These are phyloP conservation scores for Mormoops blainvillei DNA, from an alignment of 2,113 vertebrate species.

Conservation along the genomic window DNA sequence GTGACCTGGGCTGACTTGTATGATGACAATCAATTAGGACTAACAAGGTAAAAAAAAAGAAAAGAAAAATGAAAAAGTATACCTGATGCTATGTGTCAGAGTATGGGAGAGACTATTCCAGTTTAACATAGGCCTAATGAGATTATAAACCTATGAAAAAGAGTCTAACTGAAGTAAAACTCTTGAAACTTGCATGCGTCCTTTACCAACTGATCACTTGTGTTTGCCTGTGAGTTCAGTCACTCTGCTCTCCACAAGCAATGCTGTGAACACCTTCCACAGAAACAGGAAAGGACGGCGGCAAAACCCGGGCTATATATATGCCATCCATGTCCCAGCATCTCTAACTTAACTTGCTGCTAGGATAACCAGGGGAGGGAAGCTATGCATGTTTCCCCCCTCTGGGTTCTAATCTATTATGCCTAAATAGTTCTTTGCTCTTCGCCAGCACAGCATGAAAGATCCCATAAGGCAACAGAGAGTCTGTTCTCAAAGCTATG, in stretches of 20 bases:
- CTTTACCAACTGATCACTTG: neutral
- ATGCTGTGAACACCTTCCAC: neutral
- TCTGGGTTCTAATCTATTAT: neutral
- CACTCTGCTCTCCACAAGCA: neutral
- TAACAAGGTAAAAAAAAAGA: neutral
- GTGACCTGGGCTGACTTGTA: neutral
- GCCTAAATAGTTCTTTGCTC: neutral
- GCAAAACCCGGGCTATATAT: neutral
- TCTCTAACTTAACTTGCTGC: neutral
- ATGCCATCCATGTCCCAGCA: neutral
- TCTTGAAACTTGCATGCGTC: neutral
- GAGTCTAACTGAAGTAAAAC: neutral
- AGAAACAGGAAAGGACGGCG: neutral
- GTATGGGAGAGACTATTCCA: no score
- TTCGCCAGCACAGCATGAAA: neutral
- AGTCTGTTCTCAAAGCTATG: neutral
- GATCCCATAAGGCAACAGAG: neutral
- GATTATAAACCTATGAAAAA: neutral
- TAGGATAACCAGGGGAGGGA: neutral
- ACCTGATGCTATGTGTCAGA: neutral
- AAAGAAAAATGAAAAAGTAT: no score
- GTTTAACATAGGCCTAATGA: neutral
- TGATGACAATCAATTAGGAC: neutral
- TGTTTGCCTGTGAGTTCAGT: neutral
- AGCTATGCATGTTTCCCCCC: neutral